Percentiles rank a stretch among this genome's conserved stretches.
Conservation (phyloP, 2,888 invertebrate species). For the Hirudinaria manillensis region DNA sequence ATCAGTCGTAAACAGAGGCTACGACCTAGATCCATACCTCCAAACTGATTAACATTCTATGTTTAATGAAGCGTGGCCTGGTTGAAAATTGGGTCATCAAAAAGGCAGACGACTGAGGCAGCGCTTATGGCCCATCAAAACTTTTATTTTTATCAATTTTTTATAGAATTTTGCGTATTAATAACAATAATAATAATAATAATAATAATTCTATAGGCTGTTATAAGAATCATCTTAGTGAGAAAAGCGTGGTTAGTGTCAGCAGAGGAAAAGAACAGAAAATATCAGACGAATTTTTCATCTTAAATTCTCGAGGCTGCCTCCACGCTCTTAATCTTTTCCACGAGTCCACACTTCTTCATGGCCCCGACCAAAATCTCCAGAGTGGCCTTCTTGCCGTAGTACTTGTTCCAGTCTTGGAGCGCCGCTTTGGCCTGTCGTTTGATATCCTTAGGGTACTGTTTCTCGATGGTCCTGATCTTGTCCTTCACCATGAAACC, state of each 20-base stretch:
- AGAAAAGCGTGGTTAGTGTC: background rate
- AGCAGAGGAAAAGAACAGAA: background rate
- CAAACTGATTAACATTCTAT: background rate
- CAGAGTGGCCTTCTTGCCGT: slow-evolving; percentile 36
- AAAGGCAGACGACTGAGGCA: too few species aligned
- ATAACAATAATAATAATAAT: too few species aligned
- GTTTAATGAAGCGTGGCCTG: too few species aligned
- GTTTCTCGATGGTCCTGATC: slow-evolving; percentile 30
- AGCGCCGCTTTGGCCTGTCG: slow-evolving; percentile 36
- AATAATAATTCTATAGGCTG: too few species aligned
- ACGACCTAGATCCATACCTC: background rate
- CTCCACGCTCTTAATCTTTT: slow-evolving; percentile 34
- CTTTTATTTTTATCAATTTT: too few species aligned
- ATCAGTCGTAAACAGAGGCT: background rate
- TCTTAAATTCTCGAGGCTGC: slow-evolving; percentile 1
- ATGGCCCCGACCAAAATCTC: slow-evolving; percentile 38
- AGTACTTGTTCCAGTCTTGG: slow-evolving; percentile 38
- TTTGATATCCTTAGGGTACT: slow-evolving; percentile 30
- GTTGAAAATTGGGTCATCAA: too few species aligned
- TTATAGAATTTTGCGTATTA: too few species aligned
- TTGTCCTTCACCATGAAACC: slow-evolving; percentile 29
- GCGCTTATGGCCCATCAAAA: too few species aligned
- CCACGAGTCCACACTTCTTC: slow-evolving; percentile 37
- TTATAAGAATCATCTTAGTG: background rate
- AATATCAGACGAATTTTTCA: background rate